Evolutionary conservation across 2,888 invertebrate species (phyloP).

Genomic region (Leptinotarsa tumamoca): DNA sequence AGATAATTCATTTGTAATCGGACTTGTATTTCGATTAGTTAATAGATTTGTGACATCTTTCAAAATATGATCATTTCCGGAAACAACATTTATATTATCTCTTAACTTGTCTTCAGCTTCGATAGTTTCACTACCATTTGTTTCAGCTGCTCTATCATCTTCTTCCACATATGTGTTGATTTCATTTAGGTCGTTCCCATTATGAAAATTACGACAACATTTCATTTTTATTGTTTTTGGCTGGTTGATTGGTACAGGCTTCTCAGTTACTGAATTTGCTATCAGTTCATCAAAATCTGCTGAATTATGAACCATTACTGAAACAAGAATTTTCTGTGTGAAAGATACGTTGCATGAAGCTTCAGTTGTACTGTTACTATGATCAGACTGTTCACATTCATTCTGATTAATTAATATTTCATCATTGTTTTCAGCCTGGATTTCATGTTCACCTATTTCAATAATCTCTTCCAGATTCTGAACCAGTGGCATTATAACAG

Average conservation of each 20-base stretch:
- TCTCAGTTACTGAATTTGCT: slow-evolving; percentile 3
- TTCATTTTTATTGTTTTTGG: background rate
- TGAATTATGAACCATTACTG: background rate
- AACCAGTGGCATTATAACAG: slow-evolving; percentile 13
- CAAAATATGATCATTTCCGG: slow-evolving; percentile 8
- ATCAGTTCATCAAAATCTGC: slow-evolving; percentile 6
- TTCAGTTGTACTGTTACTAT: background rate
- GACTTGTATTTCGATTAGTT: background rate
- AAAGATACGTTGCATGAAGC: background rate
- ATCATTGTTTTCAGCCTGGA: background rate
- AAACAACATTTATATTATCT: slow-evolving; percentile 3
- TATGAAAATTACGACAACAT: background rate
- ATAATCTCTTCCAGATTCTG: slow-evolving; percentile 10
- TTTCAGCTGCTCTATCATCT: background rate
- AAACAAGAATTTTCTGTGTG: background rate
- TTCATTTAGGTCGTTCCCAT: slow-evolving; percentile 2
- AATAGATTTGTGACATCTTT: slow-evolving; percentile 7
- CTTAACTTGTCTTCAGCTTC: background rate
- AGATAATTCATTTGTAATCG: slow-evolving; percentile 1
- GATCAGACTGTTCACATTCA: background rate
- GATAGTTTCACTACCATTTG: slow-evolving; percentile 1
- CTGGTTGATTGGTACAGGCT: background rate
- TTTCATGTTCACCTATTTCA: slow-evolving; percentile 4
- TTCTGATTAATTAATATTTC: background rate
- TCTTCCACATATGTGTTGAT: background rate